phyloP scores from a whole-genome alignment of 2,113 vertebrate genomes.

The Nycticebus coucang region DNA sequence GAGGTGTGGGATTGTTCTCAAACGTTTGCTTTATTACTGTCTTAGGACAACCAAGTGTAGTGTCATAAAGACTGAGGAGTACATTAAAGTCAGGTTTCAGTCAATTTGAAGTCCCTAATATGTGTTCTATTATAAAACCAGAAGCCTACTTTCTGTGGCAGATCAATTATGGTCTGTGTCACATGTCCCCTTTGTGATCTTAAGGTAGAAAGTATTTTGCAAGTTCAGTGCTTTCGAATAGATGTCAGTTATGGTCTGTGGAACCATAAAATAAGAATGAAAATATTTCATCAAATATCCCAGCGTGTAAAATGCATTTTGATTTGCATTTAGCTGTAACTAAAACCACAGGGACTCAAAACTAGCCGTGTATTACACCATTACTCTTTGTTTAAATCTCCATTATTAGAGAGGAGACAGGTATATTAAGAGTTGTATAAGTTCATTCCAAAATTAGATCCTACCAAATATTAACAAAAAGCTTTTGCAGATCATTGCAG shows the following conservation, averaged over 20 bases:
- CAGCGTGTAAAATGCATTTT: conserved; percentile 49
- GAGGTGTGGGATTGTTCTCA: not conserved
- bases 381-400: conserved; percentile 54
- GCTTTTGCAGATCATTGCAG: not conserved
- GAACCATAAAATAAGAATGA: conserved; percentile 56
- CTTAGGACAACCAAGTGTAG: not conserved
- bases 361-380: not conserved
- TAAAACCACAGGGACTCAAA: conserved; percentile 42
- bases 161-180: not conserved
- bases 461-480: conserved; percentile 19
- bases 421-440: not conserved
- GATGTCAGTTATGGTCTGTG: conserved; percentile 45
- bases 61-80: not conserved
- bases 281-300: conserved; percentile 49
- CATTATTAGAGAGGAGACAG: conserved; percentile 9
- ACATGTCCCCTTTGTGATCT: not conserved
- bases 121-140: not conserved
- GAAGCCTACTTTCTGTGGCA: conserved; percentile 45
- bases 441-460: not conserved
- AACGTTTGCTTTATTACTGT: not conserved
- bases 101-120: not conserved
- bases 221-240: conserved; percentile 30
- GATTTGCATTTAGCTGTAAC: conserved; percentile 68
- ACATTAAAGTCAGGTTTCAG: not conserved
- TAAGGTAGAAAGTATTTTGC: conserved; percentile 39